These are phyloP conservation scores for Drosophila anomalipes DNA, from an alignment of 2,888 invertebrate species.

Conservation along the genomic window DNA sequence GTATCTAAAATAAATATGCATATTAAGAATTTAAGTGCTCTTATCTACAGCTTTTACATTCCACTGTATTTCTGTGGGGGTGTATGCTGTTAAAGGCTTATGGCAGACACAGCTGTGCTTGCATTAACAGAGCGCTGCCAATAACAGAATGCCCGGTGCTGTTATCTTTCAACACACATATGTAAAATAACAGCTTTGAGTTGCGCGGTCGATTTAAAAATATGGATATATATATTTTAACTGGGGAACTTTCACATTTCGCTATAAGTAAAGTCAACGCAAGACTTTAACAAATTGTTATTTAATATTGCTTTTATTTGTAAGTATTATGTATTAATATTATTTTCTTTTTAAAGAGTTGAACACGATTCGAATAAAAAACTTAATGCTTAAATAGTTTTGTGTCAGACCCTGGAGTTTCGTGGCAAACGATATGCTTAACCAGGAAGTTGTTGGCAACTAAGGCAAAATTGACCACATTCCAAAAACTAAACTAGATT, in stretches of 20 bases:
- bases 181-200: conserved; percentile 1
- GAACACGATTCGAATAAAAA: conserved; percentile 60
- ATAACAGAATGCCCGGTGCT: neutral
- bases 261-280: neutral
- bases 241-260: neutral
- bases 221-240: neutral
- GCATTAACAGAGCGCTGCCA: conserved; percentile 14
- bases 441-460: conserved; percentile 48
- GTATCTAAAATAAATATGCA: neutral
- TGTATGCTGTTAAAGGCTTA: conserved; percentile 19
- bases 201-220: conserved; percentile 20
- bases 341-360: conserved; percentile 41
- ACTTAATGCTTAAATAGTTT: conserved; percentile 68
- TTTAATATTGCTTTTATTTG: conserved; percentile 40
- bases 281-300: neutral
- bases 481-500: conserved; percentile 49
- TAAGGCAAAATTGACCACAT: conserved; percentile 48
- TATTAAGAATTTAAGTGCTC: neutral
- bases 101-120: conserved; percentile 7
- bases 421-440: conserved; percentile 54
- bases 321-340: conserved; percentile 6
- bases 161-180: neutral
- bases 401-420: conserved; percentile 58
- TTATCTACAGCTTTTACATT: neutral
- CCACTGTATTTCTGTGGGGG: conserved; percentile 1